phyloP scores from a whole-genome alignment of 1,140 invertebrate species.

The Dendroctonus valens region DNA sequence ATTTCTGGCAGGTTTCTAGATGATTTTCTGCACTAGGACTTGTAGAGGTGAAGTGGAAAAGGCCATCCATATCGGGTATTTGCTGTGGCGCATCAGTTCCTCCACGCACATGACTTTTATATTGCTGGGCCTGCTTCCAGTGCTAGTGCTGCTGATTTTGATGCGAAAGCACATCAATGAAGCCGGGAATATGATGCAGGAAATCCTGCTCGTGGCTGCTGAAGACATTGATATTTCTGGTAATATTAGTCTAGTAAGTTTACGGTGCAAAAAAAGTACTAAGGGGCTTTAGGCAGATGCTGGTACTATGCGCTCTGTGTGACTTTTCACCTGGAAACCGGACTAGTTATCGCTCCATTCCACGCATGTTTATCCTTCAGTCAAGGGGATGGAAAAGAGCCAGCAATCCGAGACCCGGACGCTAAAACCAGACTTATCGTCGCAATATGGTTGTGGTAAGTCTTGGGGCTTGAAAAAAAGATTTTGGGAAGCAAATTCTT shows the following conservation, averaged over 20 bases:
- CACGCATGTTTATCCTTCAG: slow-evolving; percentile 48
- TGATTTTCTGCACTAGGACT: slow-evolving; percentile 33
- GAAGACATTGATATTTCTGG: slow-evolving; percentile 53
- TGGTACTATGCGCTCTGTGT: slow-evolving; percentile 56
- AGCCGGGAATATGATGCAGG: slow-evolving; percentile 48
- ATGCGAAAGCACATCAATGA: slow-evolving; percentile 48
- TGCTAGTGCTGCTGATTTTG: slow-evolving; percentile 49
- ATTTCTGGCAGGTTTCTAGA: not conserved
- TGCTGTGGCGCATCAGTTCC: slow-evolving; percentile 47
- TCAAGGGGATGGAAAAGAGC: slow-evolving; percentile 49
- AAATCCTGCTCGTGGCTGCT: slow-evolving; percentile 50
- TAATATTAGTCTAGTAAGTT: not conserved
- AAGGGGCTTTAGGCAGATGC: slow-evolving; percentile 35
- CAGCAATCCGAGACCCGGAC: slow-evolving; percentile 48
- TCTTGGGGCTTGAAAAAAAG: no score
- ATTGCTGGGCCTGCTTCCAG: slow-evolving; percentile 50
- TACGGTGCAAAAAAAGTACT: not conserved
- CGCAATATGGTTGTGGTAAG: slow-evolving; percentile 54
- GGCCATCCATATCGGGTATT: slow-evolving; percentile 51
- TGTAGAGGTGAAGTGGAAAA: slow-evolving; percentile 48
- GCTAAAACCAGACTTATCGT: slow-evolving; percentile 51
- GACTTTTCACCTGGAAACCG: slow-evolving; percentile 54
- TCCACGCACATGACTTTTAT: slow-evolving; percentile 46
- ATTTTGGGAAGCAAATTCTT: not conserved
- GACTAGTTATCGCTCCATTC: slow-evolving; percentile 47